A percentile compares a stretch with the other conserved stretches of the same genome.
phyloP scores from a whole-genome alignment of 2,888 invertebrate genomes.

The Nephrotoma flavescens region DNA sequence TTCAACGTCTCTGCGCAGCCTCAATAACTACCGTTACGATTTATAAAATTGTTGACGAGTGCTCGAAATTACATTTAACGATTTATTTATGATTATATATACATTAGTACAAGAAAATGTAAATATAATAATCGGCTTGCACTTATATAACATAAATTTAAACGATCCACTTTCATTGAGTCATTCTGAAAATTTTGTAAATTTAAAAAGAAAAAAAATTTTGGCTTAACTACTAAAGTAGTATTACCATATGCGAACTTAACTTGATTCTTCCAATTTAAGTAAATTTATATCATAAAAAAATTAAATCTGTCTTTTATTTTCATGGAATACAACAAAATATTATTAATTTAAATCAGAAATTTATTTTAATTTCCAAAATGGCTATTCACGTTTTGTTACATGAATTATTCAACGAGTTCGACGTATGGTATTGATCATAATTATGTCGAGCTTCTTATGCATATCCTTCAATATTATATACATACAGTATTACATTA shows the following conservation, averaged over 20 bases:
- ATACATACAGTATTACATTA: too few species aligned
- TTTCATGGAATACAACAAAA: background rate
- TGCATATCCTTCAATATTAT: background rate
- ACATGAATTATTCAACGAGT: background rate
- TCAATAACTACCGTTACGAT: too few species aligned
- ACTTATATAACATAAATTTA: too few species aligned
- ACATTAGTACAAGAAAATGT: too few species aligned
- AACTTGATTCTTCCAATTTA: background rate
- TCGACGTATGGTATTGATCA: background rate
- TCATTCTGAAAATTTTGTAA: background rate
- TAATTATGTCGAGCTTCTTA: background rate
- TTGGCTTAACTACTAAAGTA: background rate
- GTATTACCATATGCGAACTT: background rate
- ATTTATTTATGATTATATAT: too few species aligned
- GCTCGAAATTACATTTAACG: too few species aligned
- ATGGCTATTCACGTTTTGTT: background rate
- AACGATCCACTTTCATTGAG: background rate
- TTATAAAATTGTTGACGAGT: too few species aligned
- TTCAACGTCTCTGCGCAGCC: too few species aligned
- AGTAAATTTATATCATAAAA: background rate
- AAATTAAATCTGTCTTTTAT: background rate
- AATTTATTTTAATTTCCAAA: background rate
- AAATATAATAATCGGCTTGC: too few species aligned
- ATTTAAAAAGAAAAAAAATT: background rate
- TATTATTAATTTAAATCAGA: background rate